Evolutionary conservation across 2,888 invertebrate species (phyloP), one percentile per base, ranked within the genome.

Genomic region (Linnaemya vulpina): DNA sequence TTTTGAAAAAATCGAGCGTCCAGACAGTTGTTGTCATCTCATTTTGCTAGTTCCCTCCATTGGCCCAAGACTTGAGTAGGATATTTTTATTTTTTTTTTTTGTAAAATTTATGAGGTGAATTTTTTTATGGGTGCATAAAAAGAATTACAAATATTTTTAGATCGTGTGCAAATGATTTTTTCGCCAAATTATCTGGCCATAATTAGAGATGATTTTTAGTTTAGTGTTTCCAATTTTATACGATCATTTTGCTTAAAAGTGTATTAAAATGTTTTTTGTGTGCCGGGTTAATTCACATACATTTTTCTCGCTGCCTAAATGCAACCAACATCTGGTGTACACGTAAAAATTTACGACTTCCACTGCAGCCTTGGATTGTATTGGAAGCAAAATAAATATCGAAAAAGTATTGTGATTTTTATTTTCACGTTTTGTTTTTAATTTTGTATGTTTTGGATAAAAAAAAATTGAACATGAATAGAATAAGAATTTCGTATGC

Each of bases 241-340:
- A 53, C 22, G 9, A 74, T n/a, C 22, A 75, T 70, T 53, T 67
- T 58, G 15, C 35, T 79, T 40, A 53, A 62, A 65, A 30, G 13
- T 55, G 7, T 65, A 25, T 40, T 70, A 10, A 15, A 49, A 43
- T n/a, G n/a, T n/a, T n/a, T 75, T 75, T 63, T 58, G 10, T 17
- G 11, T 53, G 25, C n/a, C 17, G 17, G 51, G 62, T 17, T 30
- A 43, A 67, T 71, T 53, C 51, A 20, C 30, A 53, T 62, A 8
- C 10, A 62, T 62, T 49, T 17, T 77, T 62, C 46, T 55, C 25
- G 30, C 22, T 78, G 43, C 51, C 55, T 60, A 22, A 63, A 71
- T 55, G 63, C 78, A 82, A 82, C 85, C 78, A 82, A 82, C 85
- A 82, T 85, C 85, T 85, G 85, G 75, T n/a, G n/a, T 79, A 71